Evolutionary conservation across 2,888 invertebrate genomes (phyloP).

Genomic region (Heteropelma amictum): DNA sequence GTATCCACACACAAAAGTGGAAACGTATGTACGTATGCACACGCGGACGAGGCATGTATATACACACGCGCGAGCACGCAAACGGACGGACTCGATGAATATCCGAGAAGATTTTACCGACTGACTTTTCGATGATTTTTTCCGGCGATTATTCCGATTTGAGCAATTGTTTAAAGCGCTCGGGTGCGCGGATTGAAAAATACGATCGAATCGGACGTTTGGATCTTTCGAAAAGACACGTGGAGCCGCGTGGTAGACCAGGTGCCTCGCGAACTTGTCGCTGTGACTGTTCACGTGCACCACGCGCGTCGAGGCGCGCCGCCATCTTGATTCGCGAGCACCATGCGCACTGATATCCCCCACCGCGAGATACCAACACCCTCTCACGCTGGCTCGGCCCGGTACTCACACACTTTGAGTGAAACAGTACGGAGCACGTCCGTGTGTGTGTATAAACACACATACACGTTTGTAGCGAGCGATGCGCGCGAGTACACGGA

Average conservation of each 20-base stretch:
- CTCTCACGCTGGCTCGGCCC: no score
- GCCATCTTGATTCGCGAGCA: slow-evolving; percentile 58
- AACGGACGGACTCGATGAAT: not conserved
- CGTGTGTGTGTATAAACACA: not conserved
- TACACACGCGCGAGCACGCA: no score
- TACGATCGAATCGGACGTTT: no score
- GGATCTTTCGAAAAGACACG: slow-evolving; percentile 25
- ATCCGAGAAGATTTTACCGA: not conserved
- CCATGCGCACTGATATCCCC: slow-evolving; percentile 58
- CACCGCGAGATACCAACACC: slow-evolving; percentile 42
- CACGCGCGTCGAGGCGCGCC: slow-evolving; percentile 50
- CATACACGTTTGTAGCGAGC: slow-evolving; percentile 3
- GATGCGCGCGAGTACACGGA: not conserved
- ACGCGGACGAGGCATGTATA: no score
- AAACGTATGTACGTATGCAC: no score
- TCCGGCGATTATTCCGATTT: not conserved
- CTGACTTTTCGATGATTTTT: not conserved
- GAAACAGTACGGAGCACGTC: no score
- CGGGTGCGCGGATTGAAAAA: no score
- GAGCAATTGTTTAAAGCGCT: not conserved
- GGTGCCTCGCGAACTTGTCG: slow-evolving; percentile 50
- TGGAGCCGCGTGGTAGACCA: slow-evolving; percentile 42
- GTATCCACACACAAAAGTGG: no score
- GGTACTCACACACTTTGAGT: not conserved
- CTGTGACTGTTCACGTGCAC: slow-evolving; percentile 57